Evolutionary conservation across 2,797 vertebrate genomes (phyloP), one percentile per base, ranked within the genome.

Genomic region (Centroberyx gerrardi): DNA sequence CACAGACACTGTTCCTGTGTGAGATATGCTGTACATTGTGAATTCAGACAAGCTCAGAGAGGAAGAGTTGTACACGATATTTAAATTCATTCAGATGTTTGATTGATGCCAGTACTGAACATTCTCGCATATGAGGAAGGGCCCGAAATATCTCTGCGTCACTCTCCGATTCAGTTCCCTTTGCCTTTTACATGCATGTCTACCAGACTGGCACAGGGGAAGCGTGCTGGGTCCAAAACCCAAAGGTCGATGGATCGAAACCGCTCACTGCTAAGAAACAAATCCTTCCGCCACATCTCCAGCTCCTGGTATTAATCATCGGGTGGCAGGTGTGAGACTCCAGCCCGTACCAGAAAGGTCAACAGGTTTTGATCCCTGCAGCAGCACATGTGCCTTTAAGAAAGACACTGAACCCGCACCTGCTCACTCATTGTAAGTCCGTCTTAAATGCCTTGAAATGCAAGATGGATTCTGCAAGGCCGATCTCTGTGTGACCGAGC

Each of bases 401-500:
- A 46, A 44, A 46, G 14, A 15, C 14, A 46, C 44, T 15, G 14
- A 46, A 15, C 44, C 44, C 44, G 15, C 44, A 46, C 44, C 44
- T 46, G 44, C 14, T 46, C 44, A 46, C 44, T 15, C 13, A 3
- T 15, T 15, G 44, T 46, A 46, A 15, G 44, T 14, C 44, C 15
- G 42, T 44, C 42, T 44, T 5, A 46, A 46, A 46, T 15, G 44
- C 44, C 42, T 44, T 22, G 14, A 44, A 44, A 44, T 48, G 31
- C 2, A 12, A 52, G 38, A 31, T 13, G 31, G 67, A 12, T 3
- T 86, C 82, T 76, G 52, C 15, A 13, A 8, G 3, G 46, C 61
- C 49, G 81, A 36, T 83, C 81, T 90, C 67, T 81, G 70, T 90
- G 58, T 33, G 51, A n/a, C 68, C 63, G 72, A 74, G 67, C 40